Base-by-base conservation (phyloP, 2,113 vertebrate species). In the Arenaria interpres region DNA sequence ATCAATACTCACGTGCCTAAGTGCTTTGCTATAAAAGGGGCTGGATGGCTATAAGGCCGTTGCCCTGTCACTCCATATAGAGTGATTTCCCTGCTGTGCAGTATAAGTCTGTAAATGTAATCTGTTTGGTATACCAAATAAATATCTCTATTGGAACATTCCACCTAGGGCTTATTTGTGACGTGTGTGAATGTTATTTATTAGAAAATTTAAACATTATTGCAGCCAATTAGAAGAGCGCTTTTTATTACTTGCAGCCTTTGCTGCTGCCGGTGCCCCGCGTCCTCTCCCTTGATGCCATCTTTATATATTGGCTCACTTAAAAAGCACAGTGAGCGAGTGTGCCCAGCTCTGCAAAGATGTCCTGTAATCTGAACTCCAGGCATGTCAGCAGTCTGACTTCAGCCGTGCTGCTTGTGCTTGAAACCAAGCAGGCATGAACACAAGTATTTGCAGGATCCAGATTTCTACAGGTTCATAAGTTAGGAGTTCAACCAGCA, bases 191-290 rank as follows among this genome's bases (percentile, higher is more conserved):
- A 68, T 28, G 83, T 92, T 94, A 96, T 91, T 94, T 94, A 93
- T 95, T 86, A 93, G 83, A 95, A 95, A 93, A 96, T 93, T 84
- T 78, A 94, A 95, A 51, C 90, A 71, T 74, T 93, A 95, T 93
- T 94, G 85, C 41, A 78, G 76, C 76, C 96, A 93, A 93, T 92
- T 96, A 95, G 83, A 94, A 90, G 93, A 90, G 46, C 48, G 33
- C 17, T 67, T 95, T 90, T 93, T 93, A 94, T 91, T 95, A 67
- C 67, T 94, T 85, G 85, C 72, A 62, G 63, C 48, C 54, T 78
- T 94, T 57, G 56, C 56, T 72, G 69, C 80, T 87, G 87, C 56
- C 76, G 12, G n/a, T 56, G 69, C 16, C 62, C 62, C 43, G 32
- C 0, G 0, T 89, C 62, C 33, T 84, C 41, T 57, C 33, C 20